These are phyloP conservation scores for Pocillopora verrucosa DNA, from an alignment of 64 coral and sea anemone genomes.

Conservation along the genomic window DNA sequence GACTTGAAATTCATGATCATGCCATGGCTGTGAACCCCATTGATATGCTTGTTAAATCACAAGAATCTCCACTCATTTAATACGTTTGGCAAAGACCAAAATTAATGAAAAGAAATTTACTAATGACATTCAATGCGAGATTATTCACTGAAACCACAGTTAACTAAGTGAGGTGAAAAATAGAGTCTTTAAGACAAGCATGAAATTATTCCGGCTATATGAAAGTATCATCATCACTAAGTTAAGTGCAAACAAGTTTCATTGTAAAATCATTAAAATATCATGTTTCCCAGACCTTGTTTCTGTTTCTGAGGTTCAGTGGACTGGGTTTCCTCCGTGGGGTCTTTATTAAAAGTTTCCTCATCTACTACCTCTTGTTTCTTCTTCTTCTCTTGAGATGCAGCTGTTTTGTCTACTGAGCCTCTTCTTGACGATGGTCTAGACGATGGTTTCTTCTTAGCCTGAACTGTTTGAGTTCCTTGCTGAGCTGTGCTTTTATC, in stretches of 20 bases:
- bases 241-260: not conserved
- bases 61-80: too few relatives aligned
- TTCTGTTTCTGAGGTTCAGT: constrained; percentile 42
- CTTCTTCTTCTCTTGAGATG: constrained; percentile 36
- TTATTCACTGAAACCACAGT: too few relatives aligned
- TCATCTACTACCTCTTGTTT: constrained; percentile 57
- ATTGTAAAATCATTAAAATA: not conserved
- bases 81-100: too few relatives aligned
- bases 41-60: too few relatives aligned
- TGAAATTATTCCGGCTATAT: too few relatives aligned
- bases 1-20: too few relatives aligned
- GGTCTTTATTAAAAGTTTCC: constrained; percentile 19
- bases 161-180: too few relatives aligned
- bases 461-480: constrained; percentile 65
- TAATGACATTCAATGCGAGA: too few relatives aligned
- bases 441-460: constrained; percentile 66
- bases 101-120: too few relatives aligned
- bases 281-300: constrained; percentile 42
- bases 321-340: not conserved
- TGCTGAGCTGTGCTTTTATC: constrained; percentile 55
- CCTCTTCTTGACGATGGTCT: constrained; percentile 66
- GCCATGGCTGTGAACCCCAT: too few relatives aligned
- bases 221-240: too few relatives aligned
- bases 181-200: too few relatives aligned
- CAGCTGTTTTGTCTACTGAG: constrained; percentile 52